A percentile compares a stretch with the other conserved stretches of the same genome.
Evolutionary conservation across 1,140 invertebrate genomes (phyloP).

Genomic region (Drosophila kikkawai): DNA sequence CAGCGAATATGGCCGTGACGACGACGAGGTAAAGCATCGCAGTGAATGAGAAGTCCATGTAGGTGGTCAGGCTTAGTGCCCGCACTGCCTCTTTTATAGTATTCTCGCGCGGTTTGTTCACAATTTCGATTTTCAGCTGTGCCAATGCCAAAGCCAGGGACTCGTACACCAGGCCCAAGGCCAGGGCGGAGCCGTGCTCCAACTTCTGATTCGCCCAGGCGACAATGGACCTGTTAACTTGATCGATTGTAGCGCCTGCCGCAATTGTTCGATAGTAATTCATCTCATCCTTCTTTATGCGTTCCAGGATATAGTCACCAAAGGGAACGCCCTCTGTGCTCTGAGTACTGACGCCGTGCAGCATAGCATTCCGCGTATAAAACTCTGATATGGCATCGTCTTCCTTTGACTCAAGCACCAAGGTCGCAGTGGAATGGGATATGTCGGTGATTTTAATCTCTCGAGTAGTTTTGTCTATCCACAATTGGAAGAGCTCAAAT

Average conservation of each 20-base stretch:
- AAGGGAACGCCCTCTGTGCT: background rate
- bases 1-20: slow-evolving; percentile 88
- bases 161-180: slow-evolving; percentile 87
- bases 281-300: background rate
- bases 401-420: background rate
- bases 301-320: background rate
- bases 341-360: background rate
- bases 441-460: background rate
- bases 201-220: slow-evolving; percentile 88
- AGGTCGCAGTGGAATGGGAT: no score
- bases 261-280: slow-evolving; percentile 73
- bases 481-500: background rate
- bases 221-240: slow-evolving; percentile 65
- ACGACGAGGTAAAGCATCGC: slow-evolving; percentile 85
- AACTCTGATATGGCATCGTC: background rate
- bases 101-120: slow-evolving; percentile 35
- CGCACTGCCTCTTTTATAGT: fast-evolving
- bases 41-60: slow-evolving; percentile 86
- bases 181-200: slow-evolving; percentile 88
- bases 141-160: slow-evolving; percentile 75
- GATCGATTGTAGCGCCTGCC: slow-evolving; percentile 83
- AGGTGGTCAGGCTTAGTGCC: slow-evolving; percentile 84
- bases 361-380: background rate
- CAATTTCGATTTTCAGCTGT: slow-evolving; percentile 18
- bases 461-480: fast-evolving